These are phyloP conservation scores for Pelochelys cantorii DNA, from an alignment of 2,797 vertebrate genomes.

Conservation along the genomic window DNA sequence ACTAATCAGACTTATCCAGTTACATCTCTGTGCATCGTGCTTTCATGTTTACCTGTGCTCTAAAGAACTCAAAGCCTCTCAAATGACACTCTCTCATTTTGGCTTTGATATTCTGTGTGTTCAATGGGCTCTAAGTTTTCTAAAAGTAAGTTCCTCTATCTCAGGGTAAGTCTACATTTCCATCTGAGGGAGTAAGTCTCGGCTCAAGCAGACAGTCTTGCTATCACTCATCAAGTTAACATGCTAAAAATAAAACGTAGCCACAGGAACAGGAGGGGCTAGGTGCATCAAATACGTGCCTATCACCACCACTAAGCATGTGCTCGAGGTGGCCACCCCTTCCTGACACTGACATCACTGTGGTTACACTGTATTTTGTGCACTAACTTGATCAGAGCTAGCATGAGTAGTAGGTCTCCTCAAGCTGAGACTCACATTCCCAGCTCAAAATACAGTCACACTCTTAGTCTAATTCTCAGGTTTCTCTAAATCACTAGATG, in stretches of 20 bases:
- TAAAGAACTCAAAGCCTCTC: background rate
- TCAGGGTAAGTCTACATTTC: background rate
- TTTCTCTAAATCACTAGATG: background rate
- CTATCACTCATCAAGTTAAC: background rate
- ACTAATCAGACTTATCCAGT: background rate
- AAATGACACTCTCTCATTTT: constrained; percentile 2
- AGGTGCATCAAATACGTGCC: background rate
- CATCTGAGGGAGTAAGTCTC: background rate
- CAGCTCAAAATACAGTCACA: too few relatives aligned
- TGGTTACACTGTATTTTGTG: background rate
- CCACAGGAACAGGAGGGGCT: background rate
- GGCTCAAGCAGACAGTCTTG: background rate
- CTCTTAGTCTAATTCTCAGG: background rate
- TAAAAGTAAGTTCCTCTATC: constrained; percentile 9
- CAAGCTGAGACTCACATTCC: background rate
- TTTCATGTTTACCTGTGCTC: background rate
- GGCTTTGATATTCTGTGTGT: background rate
- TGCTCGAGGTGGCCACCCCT: background rate
- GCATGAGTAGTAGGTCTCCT: background rate
- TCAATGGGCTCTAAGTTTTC: background rate
- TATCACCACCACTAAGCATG: background rate
- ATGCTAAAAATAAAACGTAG: background rate
- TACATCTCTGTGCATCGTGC: background rate
- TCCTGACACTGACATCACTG: background rate
- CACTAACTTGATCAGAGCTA: background rate